Evolutionary conservation across 2,888 invertebrate species (phyloP).

Genomic region (Rhorus exstirpatorius): DNA sequence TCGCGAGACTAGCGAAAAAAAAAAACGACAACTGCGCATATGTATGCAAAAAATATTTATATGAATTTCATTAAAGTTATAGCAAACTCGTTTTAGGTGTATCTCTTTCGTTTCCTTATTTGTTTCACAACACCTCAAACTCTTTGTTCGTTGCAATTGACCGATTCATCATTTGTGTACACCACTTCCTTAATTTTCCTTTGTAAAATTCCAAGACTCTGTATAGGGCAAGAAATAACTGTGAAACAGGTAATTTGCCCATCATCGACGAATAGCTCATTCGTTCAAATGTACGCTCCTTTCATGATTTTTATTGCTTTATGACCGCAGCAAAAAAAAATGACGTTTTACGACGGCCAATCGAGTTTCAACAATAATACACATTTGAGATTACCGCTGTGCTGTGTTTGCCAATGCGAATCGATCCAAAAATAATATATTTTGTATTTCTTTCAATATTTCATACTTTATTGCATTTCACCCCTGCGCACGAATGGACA

Average conservation of each 20-base stretch:
- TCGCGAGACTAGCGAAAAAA: no score
- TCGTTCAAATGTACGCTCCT: conserved; percentile 34
- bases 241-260: conserved; percentile 16
- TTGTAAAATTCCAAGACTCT: neutral
- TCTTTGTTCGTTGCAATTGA: neutral
- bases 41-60: no score
- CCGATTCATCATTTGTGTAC: neutral
- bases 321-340: conserved; percentile 73
- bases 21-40: no score
- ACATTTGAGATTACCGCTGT: conserved; percentile 14
- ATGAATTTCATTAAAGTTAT: no score
- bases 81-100: no score
- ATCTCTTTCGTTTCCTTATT: no score
- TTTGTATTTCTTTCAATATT: conserved; percentile 40
- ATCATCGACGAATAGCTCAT: conserved; percentile 20
- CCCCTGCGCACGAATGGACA: conserved; percentile 13
- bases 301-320: conserved; percentile 75
- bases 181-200: conserved; percentile 7
- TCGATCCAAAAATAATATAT: conserved; percentile 33
- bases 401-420: neutral
- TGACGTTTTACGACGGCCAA: conserved; percentile 73
- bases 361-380: conserved; percentile 35
- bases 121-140: neutral
- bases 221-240: conserved; percentile 14
- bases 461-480: conserved; percentile 28